phyloP scores from a whole-genome alignment of 2,797 vertebrate species.

The Leptodactylus fallax region DNA sequence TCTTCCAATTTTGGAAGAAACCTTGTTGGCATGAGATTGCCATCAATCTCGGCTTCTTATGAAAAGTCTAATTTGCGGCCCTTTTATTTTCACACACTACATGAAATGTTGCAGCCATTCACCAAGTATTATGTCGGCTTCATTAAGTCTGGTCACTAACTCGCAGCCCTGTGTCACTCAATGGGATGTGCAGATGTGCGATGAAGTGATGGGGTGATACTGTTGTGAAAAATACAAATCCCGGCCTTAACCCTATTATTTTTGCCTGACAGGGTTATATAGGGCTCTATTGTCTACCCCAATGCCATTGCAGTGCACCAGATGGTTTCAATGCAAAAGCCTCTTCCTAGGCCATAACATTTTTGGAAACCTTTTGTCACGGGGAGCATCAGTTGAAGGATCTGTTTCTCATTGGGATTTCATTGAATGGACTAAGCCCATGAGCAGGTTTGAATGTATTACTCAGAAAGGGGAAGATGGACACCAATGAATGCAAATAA shows the following conservation, averaged over 20 bases:
- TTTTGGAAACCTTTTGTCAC: slow-evolving; percentile 83
- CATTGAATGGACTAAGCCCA: slow-evolving; percentile 79
- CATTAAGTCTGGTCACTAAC: slow-evolving; percentile 94
- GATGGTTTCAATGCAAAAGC: slow-evolving; percentile 88
- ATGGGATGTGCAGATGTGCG: slow-evolving; percentile 88
- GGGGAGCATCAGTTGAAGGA: slow-evolving; percentile 83
- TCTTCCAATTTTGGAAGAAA: slow-evolving; percentile 79
- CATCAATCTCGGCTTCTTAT: slow-evolving; percentile 84
- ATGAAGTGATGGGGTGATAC: slow-evolving; percentile 80
- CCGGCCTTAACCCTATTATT: slow-evolving; percentile 81
- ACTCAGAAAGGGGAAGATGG: slow-evolving; percentile 73
- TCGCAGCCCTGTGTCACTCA: slow-evolving; percentile 83
- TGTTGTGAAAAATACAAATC: slow-evolving; percentile 86
- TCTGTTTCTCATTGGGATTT: slow-evolving; percentile 86
- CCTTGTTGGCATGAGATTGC: slow-evolving; percentile 84
- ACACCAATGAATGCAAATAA: slow-evolving; percentile 73
- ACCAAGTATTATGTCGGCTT: slow-evolving; percentile 86
- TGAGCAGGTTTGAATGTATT: slow-evolving; percentile 79
- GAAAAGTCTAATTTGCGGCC: slow-evolving; percentile 85
- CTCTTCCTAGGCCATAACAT: slow-evolving; percentile 81
- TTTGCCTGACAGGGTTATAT: slow-evolving; percentile 82
- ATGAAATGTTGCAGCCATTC: slow-evolving; percentile 81
- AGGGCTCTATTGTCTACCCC: slow-evolving; percentile 87
- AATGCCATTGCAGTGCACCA: slow-evolving; percentile 80
- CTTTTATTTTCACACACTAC: slow-evolving; percentile 72